Conservation (phyloP, 2,888 invertebrate genomes). For the Myathropa florea region DNA sequence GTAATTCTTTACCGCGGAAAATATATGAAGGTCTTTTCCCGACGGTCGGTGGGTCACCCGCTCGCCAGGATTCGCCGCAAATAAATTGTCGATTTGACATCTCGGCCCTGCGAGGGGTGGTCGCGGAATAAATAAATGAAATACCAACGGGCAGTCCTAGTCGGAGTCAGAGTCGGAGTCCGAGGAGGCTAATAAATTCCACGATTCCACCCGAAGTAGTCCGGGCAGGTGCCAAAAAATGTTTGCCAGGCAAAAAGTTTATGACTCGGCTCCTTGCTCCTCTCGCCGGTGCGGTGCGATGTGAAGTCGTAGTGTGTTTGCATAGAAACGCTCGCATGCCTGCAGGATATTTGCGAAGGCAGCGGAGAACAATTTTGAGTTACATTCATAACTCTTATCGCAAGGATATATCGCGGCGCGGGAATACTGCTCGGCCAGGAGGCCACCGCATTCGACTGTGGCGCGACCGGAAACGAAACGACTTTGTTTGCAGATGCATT, state of each 20-base stretch:
- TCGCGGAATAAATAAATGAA: slow-evolving; percentile 42
- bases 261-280: background rate
- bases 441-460: slow-evolving; percentile 8
- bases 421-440: slow-evolving; percentile 9
- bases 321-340: slow-evolving; percentile 64
- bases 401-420: slow-evolving; percentile 48
- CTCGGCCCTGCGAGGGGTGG: slow-evolving; percentile 40
- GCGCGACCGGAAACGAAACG: slow-evolving; percentile 40
- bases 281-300: background rate
- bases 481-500: slow-evolving; percentile 53
- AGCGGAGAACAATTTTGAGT: slow-evolving; percentile 50
- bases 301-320: slow-evolving; percentile 30
- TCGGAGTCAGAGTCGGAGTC: slow-evolving; percentile 5
- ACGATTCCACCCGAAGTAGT: slow-evolving; percentile 43
- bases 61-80: slow-evolving; percentile 37
- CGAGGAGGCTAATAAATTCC: slow-evolving; percentile 47
- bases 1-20: background rate
- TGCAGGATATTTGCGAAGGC: slow-evolving; percentile 65
- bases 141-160: slow-evolving; percentile 33
- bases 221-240: slow-evolving; percentile 66
- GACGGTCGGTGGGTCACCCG: slow-evolving; percentile 44
- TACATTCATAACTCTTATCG: slow-evolving; percentile 66
- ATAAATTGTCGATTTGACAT: slow-evolving; percentile 66
- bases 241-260: slow-evolving; percentile 60
- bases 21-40: slow-evolving; percentile 3